Evolutionary conservation across 2,113 vertebrate genomes (phyloP).

Genomic region (Bambusicola thoracicus): DNA sequence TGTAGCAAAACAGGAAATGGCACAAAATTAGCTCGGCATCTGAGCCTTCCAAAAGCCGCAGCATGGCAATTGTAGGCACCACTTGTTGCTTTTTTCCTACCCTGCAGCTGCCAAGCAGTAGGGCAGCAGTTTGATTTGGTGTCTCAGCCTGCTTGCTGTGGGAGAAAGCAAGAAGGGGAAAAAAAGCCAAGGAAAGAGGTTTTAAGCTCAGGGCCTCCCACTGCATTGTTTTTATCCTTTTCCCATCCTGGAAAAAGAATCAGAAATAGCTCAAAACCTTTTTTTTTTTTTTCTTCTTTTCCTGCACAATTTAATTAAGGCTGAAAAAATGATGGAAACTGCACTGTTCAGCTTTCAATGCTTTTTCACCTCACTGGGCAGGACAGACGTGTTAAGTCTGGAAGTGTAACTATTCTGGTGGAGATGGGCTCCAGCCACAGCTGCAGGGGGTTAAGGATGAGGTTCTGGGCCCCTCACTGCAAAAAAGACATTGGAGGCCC

Average conservation of each 20-base stretch:
- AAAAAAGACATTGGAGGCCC: too few relatives aligned
- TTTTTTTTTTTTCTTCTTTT: neutral
- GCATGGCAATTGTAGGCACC: neutral
- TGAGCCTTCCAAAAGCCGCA: neutral
- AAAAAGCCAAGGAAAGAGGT: neutral
- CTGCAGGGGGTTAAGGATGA: rapidly evolving
- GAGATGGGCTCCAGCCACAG: neutral
- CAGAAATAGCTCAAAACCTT: conserved; percentile 30
- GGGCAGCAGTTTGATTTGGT: neutral
- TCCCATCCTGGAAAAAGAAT: conserved; percentile 17
- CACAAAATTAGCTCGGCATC: conserved; percentile 1
- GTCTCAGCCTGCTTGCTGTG: neutral
- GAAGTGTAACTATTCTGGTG: neutral
- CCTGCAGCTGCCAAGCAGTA: neutral
- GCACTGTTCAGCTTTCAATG: neutral
- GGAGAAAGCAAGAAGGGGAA: neutral
- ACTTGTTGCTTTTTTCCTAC: neutral
- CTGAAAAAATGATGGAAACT: neutral
- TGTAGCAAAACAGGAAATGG: conserved; percentile 42
- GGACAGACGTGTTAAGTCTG: neutral
- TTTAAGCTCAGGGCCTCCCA: conserved; percentile 2
- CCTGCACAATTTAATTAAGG: conserved; percentile 62
- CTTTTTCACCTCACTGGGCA: neutral
- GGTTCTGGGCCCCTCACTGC: neutral
- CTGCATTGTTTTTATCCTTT: conserved; percentile 52